A percentile compares a stretch with the other conserved stretches of the same genome.
Evolutionary conservation across 2,797 vertebrate genomes (phyloP).

Genomic region (Acrocephalus scirpaceus): DNA sequence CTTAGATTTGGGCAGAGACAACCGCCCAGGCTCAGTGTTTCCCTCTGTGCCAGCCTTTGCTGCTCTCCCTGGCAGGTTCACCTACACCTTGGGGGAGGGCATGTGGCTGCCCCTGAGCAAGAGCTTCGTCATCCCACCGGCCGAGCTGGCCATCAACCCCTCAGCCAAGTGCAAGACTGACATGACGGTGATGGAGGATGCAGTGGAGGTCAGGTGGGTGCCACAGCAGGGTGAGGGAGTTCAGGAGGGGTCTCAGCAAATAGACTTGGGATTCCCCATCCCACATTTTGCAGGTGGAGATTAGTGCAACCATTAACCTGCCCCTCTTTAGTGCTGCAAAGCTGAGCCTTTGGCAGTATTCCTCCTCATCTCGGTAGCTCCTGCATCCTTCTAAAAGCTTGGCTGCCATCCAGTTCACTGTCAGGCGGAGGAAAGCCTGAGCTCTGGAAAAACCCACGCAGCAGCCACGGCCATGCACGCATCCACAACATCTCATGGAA

Average conservation of each 20-base stretch:
- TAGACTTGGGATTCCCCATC: not conserved
- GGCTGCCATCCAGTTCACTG: not conserved
- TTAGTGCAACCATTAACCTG: not conserved
- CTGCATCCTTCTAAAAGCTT: not conserved
- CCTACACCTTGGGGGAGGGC: conserved; percentile 95
- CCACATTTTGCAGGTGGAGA: not conserved
- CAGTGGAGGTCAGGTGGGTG: conserved; percentile 93
- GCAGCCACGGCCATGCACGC: fast-evolving
- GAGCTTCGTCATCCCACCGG: conserved; percentile 97
- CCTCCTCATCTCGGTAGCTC: not conserved
- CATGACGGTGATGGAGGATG: conserved; percentile 99
- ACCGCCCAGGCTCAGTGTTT: not conserved
- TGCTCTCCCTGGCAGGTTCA: conserved; percentile 83
- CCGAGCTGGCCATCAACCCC: conserved; percentile 97
- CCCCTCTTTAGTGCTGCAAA: not conserved
- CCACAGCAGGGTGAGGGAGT: fast-evolving
- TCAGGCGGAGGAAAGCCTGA: not conserved
- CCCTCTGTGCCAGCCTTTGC: not conserved
- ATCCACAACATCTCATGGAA: fast-evolving
- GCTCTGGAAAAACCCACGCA: not conserved
- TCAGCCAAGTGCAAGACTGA: conserved; percentile 99
- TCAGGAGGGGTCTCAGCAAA: not conserved
- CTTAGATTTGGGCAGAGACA: not conserved
- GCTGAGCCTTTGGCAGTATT: not conserved
- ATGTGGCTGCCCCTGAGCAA: conserved; percentile 99